These are phyloP conservation scores for Pterophyllum scalare DNA, from an alignment of 2,113 vertebrate species.

Conservation along the genomic window DNA sequence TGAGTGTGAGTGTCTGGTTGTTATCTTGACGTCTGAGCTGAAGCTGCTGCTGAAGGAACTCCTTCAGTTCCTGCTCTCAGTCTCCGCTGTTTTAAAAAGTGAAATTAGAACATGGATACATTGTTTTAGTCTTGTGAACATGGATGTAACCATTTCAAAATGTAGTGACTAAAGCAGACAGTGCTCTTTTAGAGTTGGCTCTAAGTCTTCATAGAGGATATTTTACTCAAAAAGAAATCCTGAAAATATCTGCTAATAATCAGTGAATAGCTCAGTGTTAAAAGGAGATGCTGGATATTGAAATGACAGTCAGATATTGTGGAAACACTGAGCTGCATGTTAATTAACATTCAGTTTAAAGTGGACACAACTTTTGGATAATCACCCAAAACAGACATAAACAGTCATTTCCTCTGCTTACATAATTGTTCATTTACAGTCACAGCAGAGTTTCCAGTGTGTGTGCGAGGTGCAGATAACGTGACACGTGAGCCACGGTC, in stretches of 20 bases:
- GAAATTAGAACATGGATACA: neutral
- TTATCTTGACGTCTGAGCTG: constrained; percentile 22
- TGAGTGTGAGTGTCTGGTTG: neutral
- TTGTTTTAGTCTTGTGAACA: neutral
- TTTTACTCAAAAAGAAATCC: neutral
- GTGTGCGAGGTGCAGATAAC: constrained; percentile 9
- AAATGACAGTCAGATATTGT: neutral
- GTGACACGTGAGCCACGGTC: neutral
- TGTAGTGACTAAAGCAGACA: neutral
- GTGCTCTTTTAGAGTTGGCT: neutral
- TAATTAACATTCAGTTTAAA: neutral
- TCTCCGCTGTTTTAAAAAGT: neutral
- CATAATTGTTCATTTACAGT: neutral
- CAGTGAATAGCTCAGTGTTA: accelerated
- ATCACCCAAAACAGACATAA: neutral
- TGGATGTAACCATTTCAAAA: no score
- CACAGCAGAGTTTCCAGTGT: neutral
- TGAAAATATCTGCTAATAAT: neutral
- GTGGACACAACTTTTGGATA: neutral
- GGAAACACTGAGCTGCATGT: neutral
- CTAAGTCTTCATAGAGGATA: accelerated
- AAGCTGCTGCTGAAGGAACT: neutral
- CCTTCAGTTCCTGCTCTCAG: neutral
- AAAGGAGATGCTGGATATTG: accelerated
- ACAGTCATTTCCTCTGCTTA: constrained; percentile 8